Base-by-base conservation (phyloP, 2,113 vertebrate species). In the Prinia subflava region DNA sequence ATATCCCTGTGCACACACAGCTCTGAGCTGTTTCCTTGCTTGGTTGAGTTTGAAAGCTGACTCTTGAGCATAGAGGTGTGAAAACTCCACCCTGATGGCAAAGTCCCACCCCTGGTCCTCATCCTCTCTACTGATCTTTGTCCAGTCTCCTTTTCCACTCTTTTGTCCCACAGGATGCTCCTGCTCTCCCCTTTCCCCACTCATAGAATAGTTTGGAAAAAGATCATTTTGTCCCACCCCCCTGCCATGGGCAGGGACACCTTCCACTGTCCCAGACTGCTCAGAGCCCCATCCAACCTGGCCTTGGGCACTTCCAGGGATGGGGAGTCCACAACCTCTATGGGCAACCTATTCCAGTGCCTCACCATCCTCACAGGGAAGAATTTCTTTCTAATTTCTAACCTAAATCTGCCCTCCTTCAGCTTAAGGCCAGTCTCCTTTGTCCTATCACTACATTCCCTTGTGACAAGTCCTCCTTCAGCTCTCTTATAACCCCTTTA, bases 211-310 rank as follows among this genome's bases (percentile, higher is more conserved):
- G 10, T 7, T 56, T 77, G 31, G 49, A 35, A 14, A 49, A 77
- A 14, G 11, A 35, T 14, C 1, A 11, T 3, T 12, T 19, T 7
- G 6, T 83, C 35, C 24, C n/a, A n/a, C 1, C 2, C 3, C 11
- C 14, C 22, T 42, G 31, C 65, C 57, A 25, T 41, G 28, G 22
- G 74, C 64, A 79, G 24, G 25, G 55, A 69, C 24, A 55, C 12
- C 21, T 83, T 6, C 25, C 41, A 31, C 20, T 22, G 2, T 3
- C 3, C 30, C 17, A 69, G 30, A 17, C 1, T 76, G 47, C 21
- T 47, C 39, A 11, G 3, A 74, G 19, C 10, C 17, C 3, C 30
- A 42, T 69, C 46, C 63, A 69, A 0, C 41, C 21, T 28, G 55
- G 31, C 25, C 56, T 55, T 35, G 56, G 15, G 12, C 49, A 28